Percentiles rank a stretch among this genome's conserved stretches.
phyloP scores from a whole-genome alignment of 1,140 invertebrate genomes.

The Drosophila hydei region DNA sequence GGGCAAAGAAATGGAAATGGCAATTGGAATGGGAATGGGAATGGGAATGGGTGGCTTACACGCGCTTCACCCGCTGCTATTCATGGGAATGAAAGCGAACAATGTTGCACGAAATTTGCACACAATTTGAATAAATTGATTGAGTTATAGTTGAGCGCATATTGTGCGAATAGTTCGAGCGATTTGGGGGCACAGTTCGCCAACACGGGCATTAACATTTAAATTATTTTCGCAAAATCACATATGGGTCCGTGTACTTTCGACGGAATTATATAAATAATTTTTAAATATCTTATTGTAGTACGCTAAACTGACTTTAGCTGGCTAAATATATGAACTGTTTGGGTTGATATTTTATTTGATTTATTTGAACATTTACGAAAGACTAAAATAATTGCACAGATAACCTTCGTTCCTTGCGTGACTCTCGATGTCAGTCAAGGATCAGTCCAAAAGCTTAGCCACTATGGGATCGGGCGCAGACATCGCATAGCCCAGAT shows the following conservation, averaged over 20 bases:
- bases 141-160: slow-evolving; percentile 57
- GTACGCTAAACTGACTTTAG: too few relatives aligned
- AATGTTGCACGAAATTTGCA: slow-evolving; percentile 73
- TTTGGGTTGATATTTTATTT: slow-evolving; percentile 12
- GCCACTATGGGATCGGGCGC: slow-evolving; percentile 87
- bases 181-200: slow-evolving; percentile 36
- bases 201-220: slow-evolving; percentile 63
- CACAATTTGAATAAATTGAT: slow-evolving; percentile 81
- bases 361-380: slow-evolving; percentile 10
- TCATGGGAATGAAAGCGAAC: slow-evolving; percentile 28
- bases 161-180: slow-evolving; percentile 46
- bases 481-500: slow-evolving; percentile 89
- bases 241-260: slow-evolving; percentile 20
- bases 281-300: slow-evolving; percentile 1
- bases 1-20: too few relatives aligned
- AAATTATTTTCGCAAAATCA: slow-evolving; percentile 64
- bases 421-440: too few relatives aligned
- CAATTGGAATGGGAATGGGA: slow-evolving; percentile 10
- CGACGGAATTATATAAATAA: slow-evolving; percentile 2
- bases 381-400: slow-evolving; percentile 22
- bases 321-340: background rate
- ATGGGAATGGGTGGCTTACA: background rate
- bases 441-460: slow-evolving; percentile 61
- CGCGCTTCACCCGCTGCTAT: slow-evolving; percentile 3
- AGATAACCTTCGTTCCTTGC: too few relatives aligned